phyloP scores from a whole-genome alignment of 2,888 invertebrate genomes.

The Frankliniella intonsa region DNA sequence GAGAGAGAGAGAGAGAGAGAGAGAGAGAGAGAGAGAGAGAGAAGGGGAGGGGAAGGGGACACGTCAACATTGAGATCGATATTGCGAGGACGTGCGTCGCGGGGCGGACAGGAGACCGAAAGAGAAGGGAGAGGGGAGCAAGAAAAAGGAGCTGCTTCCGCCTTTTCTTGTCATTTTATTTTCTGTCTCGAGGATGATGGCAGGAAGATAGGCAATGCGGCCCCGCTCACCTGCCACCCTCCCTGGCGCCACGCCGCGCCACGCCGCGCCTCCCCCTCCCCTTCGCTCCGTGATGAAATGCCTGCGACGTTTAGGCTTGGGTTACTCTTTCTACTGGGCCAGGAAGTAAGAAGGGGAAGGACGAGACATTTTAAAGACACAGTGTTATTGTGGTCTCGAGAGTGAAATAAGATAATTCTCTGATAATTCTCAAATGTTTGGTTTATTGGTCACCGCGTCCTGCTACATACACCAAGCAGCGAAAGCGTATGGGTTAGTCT shows the following conservation, averaged over 20 bases:
- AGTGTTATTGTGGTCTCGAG: no score
- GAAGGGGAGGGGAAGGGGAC: background rate
- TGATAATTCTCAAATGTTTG: no score
- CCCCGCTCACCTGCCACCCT: background rate
- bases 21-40: background rate
- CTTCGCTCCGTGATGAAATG: background rate
- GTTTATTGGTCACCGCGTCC: no score
- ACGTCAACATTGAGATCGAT: constrained; percentile 26
- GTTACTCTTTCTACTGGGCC: no score
- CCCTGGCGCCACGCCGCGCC: no score
- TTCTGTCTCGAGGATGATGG: constrained; percentile 8
- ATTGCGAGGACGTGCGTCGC: background rate
- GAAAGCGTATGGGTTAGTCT: no score
- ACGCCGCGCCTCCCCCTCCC: background rate
- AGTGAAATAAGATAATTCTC: no score
- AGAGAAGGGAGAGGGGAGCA: background rate
- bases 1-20: background rate
- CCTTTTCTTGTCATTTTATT: background rate
- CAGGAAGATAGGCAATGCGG: background rate
- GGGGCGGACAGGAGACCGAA: background rate
- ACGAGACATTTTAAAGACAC: no score
- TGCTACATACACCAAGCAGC: no score
- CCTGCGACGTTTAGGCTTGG: no score
- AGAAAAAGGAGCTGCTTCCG: background rate
- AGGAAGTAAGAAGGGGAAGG: no score